Evolutionary conservation across 2,888 invertebrate species (phyloP).

Genomic region (Cheilosia vulpina): DNA sequence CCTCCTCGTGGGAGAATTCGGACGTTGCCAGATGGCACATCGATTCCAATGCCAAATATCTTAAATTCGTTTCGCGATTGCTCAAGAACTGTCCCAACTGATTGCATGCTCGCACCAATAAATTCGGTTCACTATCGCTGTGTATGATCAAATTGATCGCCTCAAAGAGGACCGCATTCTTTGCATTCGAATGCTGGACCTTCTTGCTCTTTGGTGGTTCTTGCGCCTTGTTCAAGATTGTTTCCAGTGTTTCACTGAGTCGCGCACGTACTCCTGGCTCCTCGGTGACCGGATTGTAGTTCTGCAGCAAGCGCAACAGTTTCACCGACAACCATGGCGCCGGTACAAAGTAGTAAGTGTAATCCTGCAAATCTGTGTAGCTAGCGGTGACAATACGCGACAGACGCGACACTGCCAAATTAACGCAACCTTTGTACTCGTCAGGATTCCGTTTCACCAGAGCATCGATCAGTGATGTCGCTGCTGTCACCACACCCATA

Average conservation of each 20-base stretch:
- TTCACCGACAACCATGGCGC: conserved; percentile 99
- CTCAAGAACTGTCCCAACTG: conserved; percentile 99
- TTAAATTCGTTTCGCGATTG: conserved; percentile 98
- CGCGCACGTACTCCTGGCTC: conserved; percentile 98
- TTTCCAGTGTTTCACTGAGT: conserved; percentile 98
- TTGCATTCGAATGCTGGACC: conserved; percentile 99
- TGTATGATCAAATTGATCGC: conserved; percentile 99
- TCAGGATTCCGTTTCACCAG: conserved; percentile 99
- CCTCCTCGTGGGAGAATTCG: conserved; percentile 99
- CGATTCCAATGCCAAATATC: conserved; percentile 98
- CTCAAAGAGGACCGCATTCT: conserved; percentile 99
- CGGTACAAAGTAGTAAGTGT: conserved; percentile 99
- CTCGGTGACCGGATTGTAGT: conserved; percentile 98
- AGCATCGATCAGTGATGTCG: conserved; percentile 98
- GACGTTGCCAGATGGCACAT: conserved; percentile 99
- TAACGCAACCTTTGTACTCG: conserved; percentile 99
- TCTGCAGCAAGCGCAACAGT: conserved; percentile 96
- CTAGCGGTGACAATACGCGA: conserved; percentile 99
- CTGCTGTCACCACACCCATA: conserved; percentile 99
- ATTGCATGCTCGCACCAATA: conserved; percentile 98
- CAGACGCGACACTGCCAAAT: conserved; percentile 97
- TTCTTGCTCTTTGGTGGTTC: conserved; percentile 99
- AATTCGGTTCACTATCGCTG: conserved; percentile 98
- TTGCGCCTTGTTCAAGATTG: conserved; percentile 99
- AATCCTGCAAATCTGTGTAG: conserved; percentile 99